Evolutionary conservation across 2,113 vertebrate genomes (phyloP), one percentile per base, ranked within the genome.

Genomic region (Charadrius vociferus): DNA sequence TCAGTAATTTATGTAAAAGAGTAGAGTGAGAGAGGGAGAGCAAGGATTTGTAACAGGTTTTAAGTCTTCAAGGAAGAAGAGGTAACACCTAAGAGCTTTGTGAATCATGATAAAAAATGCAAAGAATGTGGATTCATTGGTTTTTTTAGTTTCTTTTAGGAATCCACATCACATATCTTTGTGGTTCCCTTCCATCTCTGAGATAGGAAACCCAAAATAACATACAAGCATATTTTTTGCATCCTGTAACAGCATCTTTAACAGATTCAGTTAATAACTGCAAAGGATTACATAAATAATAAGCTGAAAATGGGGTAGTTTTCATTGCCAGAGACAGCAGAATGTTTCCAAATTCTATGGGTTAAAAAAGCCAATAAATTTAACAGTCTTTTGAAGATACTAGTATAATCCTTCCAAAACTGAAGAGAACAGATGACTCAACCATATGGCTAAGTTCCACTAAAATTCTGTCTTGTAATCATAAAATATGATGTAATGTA

Each of bases 341-440:
- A 92, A 90, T n/a, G 49, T 53, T 91, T 95, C 80, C 45, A 91
- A 95, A 87, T 96, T 91, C 82, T 80, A 97, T 39, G 71, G 84
- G 91, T 95, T 94, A 95, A 97, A 97, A 95, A 96, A 77, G 41
- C 72, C 70, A 84, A 61, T 93, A 95, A 84, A 94, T 96, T 79
- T 73, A 94, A 94, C 30, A 93, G 77, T 87, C 93, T 91, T 98
- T 97, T 96, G 94, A 97, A 97, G 95, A 97, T 81, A 63, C 49
- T 81, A 84, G 95, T 74, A 73, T 94, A 97, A 97, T 96, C 85
- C 90, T 91, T 92, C 86, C 89, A 98, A 89, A 94, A 88, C 86
- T 78, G 68, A 74, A 94, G 63, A 97, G 96, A 97, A 96, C 97
- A 98, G 95, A 98, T 98, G 97, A 98, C 91, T 97, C 96, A 97